Evolutionary conservation across 2,113 vertebrate genomes (phyloP).

Genomic region (Sphyrna mokarran): DNA sequence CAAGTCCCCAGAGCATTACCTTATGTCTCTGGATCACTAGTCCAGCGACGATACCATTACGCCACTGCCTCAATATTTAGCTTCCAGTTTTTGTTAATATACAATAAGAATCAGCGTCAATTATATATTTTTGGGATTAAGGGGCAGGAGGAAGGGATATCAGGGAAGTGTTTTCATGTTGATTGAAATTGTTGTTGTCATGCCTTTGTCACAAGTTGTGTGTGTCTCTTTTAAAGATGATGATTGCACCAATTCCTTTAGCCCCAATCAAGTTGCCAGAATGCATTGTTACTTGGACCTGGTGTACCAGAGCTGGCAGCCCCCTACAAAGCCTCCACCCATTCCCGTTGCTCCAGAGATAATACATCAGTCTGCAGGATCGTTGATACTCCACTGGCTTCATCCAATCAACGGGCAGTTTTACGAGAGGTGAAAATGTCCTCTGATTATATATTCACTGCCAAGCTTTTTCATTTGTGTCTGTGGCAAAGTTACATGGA

Average conservation of each 20-base stretch:
- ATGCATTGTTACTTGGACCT: slow-evolving; percentile 99
- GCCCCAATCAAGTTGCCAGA: slow-evolving; percentile 89
- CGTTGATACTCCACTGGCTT: slow-evolving; percentile 87
- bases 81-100: not conserved
- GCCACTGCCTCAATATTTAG: not conserved
- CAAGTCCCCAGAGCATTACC: too few relatives aligned
- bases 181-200: not conserved
- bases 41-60: too few relatives aligned
- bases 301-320: slow-evolving; percentile 90
- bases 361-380: slow-evolving; percentile 66
- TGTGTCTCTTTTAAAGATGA: slow-evolving; percentile 65
- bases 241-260: slow-evolving; percentile 93
- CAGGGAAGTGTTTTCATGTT: slow-evolving; percentile 28
- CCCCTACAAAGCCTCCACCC: slow-evolving; percentile 70
- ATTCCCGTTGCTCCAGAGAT: slow-evolving; percentile 82
- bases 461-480: not conserved
- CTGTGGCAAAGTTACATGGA: not conserved
- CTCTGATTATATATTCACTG: not conserved
- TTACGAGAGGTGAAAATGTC: slow-evolving; percentile 87
- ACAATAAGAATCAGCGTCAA: not conserved
- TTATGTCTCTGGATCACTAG: too few relatives aligned
- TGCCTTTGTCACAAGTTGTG: not conserved
- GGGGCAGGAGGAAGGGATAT: not conserved
- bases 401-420: slow-evolving; percentile 84
- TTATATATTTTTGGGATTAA: not conserved